Conservation (phyloP, 2,113 vertebrate genomes). For the Zosterops hypoxanthus region DNA sequence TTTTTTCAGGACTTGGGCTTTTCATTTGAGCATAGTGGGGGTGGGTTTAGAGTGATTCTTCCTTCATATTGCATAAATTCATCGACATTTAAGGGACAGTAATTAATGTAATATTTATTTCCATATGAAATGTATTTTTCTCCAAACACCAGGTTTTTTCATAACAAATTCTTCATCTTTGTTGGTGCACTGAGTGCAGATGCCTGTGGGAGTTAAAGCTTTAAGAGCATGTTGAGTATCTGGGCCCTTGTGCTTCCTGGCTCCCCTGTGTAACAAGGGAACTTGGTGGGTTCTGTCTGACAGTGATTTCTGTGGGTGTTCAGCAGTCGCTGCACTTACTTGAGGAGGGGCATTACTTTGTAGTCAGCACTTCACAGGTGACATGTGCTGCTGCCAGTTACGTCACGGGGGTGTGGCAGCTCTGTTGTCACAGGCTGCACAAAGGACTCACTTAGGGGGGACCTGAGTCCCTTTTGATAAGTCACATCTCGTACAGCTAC, state of each 20-base stretch:
- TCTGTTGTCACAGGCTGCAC: not conserved
- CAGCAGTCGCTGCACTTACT: fast-evolving
- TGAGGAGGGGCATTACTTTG: not conserved
- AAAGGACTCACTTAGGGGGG: not conserved
- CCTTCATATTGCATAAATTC: not conserved
- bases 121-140: not conserved
- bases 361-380: not conserved
- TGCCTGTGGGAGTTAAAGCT: not conserved
- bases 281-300: not conserved
- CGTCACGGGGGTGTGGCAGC: not conserved
- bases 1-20: not conserved
- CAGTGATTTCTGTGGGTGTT: not conserved
- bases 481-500: fast-evolving
- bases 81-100: not conserved
- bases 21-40: not conserved
- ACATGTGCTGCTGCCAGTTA: not conserved
- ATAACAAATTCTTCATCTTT: not conserved
- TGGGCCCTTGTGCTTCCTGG: not conserved
- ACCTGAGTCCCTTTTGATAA: not conserved
- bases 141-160: not conserved
- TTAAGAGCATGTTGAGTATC: not conserved
- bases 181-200: not conserved
- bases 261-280: not conserved
- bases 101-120: not conserved
- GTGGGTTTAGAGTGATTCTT: not conserved